These are phyloP conservation scores for Podotricha telesiphe DNA, from an alignment of 2,888 invertebrate genomes.

Conservation along the genomic window DNA sequence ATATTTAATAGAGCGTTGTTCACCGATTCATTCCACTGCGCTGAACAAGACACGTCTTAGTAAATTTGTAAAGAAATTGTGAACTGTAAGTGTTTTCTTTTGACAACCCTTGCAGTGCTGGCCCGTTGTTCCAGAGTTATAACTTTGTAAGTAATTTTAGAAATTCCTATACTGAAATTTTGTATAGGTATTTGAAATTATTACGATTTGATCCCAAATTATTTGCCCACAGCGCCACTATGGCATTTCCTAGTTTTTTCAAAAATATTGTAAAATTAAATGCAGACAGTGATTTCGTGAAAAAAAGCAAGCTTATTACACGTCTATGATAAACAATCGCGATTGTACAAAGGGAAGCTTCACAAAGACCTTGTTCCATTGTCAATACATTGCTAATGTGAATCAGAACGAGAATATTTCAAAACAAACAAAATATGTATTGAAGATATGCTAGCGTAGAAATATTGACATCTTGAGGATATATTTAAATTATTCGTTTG, in stretches of 20 bases:
- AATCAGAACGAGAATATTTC: constrained; percentile 18
- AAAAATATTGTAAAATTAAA: background rate
- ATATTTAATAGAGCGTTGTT: constrained; percentile 22
- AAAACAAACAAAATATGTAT: constrained; percentile 14
- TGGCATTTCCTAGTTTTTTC: no score
- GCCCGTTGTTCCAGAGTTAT: no score
- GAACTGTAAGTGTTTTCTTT: constrained; percentile 6
- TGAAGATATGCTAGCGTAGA: background rate
- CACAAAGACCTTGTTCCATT: constrained; percentile 20
- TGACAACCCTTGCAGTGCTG: background rate
- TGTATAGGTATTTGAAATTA: no score
- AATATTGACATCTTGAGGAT: no score
- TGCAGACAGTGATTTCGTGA: background rate
- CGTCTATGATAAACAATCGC: constrained; percentile 14
- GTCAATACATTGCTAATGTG: constrained; percentile 24
- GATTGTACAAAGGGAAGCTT: constrained; percentile 22
- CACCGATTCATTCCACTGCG: constrained; percentile 32
- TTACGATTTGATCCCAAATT: no score
- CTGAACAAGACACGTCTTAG: constrained; percentile 21
- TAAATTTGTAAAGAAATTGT: constrained; percentile 17
- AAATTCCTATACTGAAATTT: no score
- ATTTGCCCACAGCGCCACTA: no score
- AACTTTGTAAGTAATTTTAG: no score
- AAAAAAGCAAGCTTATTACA: constrained; percentile 23
- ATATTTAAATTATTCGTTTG: no score